These are phyloP conservation scores for Aleiodes leptofemur DNA, from an alignment of 2,888 invertebrate genomes.

Conservation along the genomic window DNA sequence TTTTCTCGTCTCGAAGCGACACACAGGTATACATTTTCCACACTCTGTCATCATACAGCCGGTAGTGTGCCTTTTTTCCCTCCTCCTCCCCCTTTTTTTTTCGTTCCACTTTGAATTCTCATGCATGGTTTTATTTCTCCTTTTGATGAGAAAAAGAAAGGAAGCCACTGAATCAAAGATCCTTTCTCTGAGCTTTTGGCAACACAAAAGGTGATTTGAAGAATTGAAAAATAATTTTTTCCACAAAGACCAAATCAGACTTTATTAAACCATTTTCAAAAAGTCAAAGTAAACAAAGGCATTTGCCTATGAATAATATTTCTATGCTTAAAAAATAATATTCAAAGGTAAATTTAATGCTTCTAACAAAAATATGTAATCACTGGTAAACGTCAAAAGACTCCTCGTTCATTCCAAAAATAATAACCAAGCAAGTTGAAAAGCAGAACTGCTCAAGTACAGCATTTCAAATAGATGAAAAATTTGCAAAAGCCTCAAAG, in stretches of 20 bases:
- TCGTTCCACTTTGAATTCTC: constrained; percentile 31
- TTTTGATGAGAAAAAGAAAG: constrained; percentile 21
- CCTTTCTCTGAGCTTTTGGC: neutral
- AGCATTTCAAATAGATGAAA: constrained; percentile 18
- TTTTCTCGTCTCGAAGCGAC: neutral
- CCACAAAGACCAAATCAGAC: neutral
- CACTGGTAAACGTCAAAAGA: neutral
- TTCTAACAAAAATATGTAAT: neutral
- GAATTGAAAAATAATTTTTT: constrained; percentile 10
- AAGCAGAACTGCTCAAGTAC: neutral
- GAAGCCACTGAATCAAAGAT: constrained; percentile 9
- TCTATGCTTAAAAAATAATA: no score
- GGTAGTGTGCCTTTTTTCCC: constrained; percentile 15
- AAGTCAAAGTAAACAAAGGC: no score
- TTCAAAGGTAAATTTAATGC: no score
- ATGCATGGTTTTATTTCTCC: constrained; percentile 21
- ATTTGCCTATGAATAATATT: no score
- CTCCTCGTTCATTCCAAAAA: neutral
- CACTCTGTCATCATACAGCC: constrained; percentile 15
- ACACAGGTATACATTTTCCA: constrained; percentile 36
- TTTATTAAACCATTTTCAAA: neutral
- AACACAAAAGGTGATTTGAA: constrained; percentile 12
- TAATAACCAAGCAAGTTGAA: constrained; percentile 4
- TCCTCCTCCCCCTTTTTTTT: neutral
- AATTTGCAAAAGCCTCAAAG: constrained; percentile 22